Base-by-base conservation (phyloP, 2,797 vertebrate species). In the Pristis pectinata region DNA sequence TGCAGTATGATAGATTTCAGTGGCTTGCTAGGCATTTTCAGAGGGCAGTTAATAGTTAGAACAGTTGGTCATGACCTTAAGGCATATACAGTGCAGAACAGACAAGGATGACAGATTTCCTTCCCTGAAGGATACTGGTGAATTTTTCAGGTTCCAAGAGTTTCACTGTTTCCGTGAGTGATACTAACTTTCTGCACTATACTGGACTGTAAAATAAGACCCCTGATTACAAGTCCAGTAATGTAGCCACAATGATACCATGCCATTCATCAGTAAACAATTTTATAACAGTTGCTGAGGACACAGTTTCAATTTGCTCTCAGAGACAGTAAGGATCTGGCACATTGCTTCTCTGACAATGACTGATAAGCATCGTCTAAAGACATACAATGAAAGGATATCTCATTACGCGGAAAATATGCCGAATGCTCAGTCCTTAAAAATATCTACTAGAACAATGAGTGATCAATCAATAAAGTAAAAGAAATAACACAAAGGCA, bases 401-500 rank as follows among this genome's bases (percentile, higher is more conserved):
- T 72, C 64, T 93, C 64, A 70, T 93, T 44, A 93, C 93, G 64
- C 93, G 91, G 91, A 67, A 92, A 92, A 72, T 93, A 44, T 93
- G 37, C 34, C 37, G 93, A 93, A 87, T 93, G 61, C 37, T 67
- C 27, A 93, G n/a, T 93, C 61, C n/a, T 93, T 93, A 93, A 72
- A 93, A 93, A 93, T 72, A 93, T 72, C 37, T 72, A 93, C 61
- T 5, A 44, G 37, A 93, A 93, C 19, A 93, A 44, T 44, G n/a
- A 93, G 13, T 7, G 24, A 93, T 93, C 91, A 93, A 93, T 70
- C 61, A 93, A 27, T 87, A 59, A 61, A 87, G 27, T 61, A 87
- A 87, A 59, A 61, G 53, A 87, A 87, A 87, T 87, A 87, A 59
- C 83, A 87, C 34, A 87, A 59, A 30, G 83, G 15, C 83, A 87